Percentiles rank a stretch among this genome's conserved stretches.
Conservation (phyloP, 2,113 vertebrate genomes). For the Pituophis catenifer region DNA sequence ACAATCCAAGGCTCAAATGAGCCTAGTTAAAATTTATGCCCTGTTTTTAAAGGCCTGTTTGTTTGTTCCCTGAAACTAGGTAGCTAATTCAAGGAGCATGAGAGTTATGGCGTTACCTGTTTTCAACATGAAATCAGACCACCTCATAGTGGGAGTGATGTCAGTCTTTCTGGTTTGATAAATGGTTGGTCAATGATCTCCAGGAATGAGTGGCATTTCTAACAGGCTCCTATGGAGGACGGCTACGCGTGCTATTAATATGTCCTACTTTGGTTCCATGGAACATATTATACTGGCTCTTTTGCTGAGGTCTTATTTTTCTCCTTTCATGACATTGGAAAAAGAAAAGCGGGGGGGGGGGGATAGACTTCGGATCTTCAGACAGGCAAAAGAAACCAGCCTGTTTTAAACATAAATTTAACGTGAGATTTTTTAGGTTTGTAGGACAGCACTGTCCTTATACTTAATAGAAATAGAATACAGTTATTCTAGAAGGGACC, state of each 20-base stretch:
- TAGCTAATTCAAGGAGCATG: constrained; percentile 65
- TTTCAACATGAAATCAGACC: constrained; percentile 65
- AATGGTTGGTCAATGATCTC: constrained; percentile 58
- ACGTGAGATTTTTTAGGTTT: neutral
- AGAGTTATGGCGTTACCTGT: constrained; percentile 59
- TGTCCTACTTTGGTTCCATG: constrained; percentile 38
- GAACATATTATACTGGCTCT: constrained; percentile 47
- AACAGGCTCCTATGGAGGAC: constrained; percentile 46
- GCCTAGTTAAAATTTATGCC: constrained; percentile 37
- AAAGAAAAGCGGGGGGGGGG: neutral
- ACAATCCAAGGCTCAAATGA: constrained; percentile 63
- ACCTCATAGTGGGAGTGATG: constrained; percentile 45
- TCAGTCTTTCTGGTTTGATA: constrained; percentile 73
- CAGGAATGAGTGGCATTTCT: constrained; percentile 62
- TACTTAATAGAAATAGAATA: too few species aligned
- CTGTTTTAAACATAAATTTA: neutral
- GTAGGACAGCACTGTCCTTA: neutral
- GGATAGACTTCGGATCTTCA: constrained; percentile 14
- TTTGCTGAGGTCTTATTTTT: constrained; percentile 49
- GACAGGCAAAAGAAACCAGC: neutral
- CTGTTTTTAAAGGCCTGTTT: constrained; percentile 58
- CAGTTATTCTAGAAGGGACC: too few species aligned
- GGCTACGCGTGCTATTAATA: constrained; percentile 65
- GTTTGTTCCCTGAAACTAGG: constrained; percentile 67
- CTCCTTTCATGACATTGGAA: constrained; percentile 27